phyloP scores from a whole-genome alignment of 92 coral and sea anemone genomes.

The Porites rus region DNA sequence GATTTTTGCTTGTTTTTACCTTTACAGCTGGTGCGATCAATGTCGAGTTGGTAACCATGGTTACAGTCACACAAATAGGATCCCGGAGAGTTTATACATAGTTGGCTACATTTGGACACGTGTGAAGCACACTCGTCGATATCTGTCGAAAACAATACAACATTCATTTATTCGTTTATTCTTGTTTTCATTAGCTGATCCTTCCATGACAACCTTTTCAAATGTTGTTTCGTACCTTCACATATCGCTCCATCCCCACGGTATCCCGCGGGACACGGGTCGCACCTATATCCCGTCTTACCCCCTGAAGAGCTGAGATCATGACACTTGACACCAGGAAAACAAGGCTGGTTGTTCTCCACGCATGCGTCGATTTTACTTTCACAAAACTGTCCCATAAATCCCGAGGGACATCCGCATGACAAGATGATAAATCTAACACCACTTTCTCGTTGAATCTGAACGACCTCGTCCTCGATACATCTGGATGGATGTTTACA shows the following conservation, averaged over 20 bases:
- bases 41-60: conserved; percentile 58
- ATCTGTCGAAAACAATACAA: conserved; percentile 39
- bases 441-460: conserved; percentile 45
- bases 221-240: conserved; percentile 47
- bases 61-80: conserved; percentile 73
- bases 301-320: conserved; percentile 55
- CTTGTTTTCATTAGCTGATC: not conserved
- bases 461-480: conserved; percentile 45
- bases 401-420: conserved; percentile 75
- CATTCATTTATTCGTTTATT: not conserved
- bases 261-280: conserved; percentile 82
- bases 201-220: not conserved
- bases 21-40: conserved; percentile 55
- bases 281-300: conserved; percentile 69
- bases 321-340: conserved; percentile 68
- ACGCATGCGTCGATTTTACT: conserved; percentile 65
- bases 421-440: conserved; percentile 55
- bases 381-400: conserved; percentile 76
- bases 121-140: conserved; percentile 68
- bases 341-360: conserved; percentile 75
- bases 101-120: conserved; percentile 59
- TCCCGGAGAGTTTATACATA: conserved; percentile 76
- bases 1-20: conserved; percentile 44
- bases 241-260: conserved; percentile 79
- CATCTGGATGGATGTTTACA: conserved; percentile 76